Evolutionary conservation across 1,140 invertebrate genomes (phyloP), one percentile per base, ranked within the genome.

Genomic region (Nylanderia fulva): DNA sequence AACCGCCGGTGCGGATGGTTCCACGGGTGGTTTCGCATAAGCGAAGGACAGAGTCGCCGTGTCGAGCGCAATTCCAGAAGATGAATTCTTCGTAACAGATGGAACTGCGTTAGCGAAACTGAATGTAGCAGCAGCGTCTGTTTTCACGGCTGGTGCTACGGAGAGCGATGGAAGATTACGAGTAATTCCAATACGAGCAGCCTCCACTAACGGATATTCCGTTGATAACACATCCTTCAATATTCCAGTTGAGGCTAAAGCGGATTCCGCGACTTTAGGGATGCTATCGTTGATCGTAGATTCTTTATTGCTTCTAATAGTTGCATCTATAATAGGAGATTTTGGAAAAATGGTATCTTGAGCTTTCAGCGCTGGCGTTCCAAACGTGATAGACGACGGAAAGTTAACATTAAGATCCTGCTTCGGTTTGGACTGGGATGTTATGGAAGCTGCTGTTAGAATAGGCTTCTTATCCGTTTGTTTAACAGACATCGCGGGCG

Each of bases 341-440:
- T 72, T 88, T 39, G 71, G 29, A 39, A 29, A 75, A 21, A 39
- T 2, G 8, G 15, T 69, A 82, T 91, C 90, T 29, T 86, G 45
- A 54, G 64, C 13, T 45, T 93, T 93, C 33, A 83, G 58, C 2
- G 69, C 15, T 24, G 85, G 24, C 24, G 83, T 84, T 24, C 88
- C 90, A 36, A 93, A 92, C 8, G 87, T 89, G 18, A 91, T 85
- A 74, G 58, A 77, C 4, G 58, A 63, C 1, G 69, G 33, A 0
- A 84, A 42, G 58, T 24, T 58, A 82, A 85, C 36, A 39, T n/a
- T 15, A 52, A 72, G 84, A 63, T 84, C 63, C 13, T 87, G 87
- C 45, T 90, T 92, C 15, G 72, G 76, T 71, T 92, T 93, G 18
- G 79, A 64, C 79, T 91, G 91, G 6, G 77, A n/a, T 0, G 21